Conservation (phyloP, 2,888 invertebrate species). For the Dione juno region DNA sequence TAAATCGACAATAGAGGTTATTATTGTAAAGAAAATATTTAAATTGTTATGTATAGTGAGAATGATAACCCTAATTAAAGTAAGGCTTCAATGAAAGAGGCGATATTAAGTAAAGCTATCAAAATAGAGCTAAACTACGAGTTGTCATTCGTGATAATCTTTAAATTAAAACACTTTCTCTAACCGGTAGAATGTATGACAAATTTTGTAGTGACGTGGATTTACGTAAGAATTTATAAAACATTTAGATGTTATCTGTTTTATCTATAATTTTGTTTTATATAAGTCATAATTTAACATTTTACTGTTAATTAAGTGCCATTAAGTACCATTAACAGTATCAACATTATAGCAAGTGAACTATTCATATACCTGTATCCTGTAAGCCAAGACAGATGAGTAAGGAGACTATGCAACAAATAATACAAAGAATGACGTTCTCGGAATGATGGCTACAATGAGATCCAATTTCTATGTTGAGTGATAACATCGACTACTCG, state of each 20-base stretch:
- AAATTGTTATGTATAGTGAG: background rate
- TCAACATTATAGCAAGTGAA: background rate
- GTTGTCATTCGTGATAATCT: constrained; percentile 29
- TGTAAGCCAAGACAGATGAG: background rate
- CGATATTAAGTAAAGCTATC: constrained; percentile 17
- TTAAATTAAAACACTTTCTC: constrained; percentile 41
- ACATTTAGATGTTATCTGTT: constrained; percentile 2
- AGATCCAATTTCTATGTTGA: constrained; percentile 38
- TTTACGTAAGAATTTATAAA: constrained; percentile 28
- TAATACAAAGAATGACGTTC: constrained; percentile 29
- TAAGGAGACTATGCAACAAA: constrained; percentile 3
- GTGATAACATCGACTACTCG: constrained; percentile 35
- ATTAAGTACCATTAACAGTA: background rate
- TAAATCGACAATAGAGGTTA: background rate
- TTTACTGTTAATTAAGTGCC: background rate
- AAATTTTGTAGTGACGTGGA: background rate
- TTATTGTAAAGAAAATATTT: background rate
- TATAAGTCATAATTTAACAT: background rate
- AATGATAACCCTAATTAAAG: background rate
- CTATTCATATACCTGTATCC: background rate
- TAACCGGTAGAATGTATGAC: constrained; percentile 18
- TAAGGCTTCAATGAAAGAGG: background rate
- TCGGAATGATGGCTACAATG: constrained; percentile 23
- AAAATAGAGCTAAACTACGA: constrained; percentile 29
- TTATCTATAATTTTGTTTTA: background rate